phyloP scores from a whole-genome alignment of 2,113 vertebrate genomes.

The Scomber japonicus region DNA sequence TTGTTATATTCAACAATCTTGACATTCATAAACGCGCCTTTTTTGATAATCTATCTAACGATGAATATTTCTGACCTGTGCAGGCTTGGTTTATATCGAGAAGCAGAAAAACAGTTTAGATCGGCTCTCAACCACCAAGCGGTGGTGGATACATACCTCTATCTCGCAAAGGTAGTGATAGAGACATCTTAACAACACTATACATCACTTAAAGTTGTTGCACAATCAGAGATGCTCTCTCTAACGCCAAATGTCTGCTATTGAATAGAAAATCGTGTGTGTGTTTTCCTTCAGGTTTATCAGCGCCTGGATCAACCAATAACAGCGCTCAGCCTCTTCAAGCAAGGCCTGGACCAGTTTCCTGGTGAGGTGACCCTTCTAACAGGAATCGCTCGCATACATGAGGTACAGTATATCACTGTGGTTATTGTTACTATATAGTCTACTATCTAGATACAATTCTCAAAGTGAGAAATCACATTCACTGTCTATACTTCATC shows the following conservation, averaged over 20 bases:
- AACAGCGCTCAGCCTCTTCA: conserved; percentile 94
- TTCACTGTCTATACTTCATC: conserved; percentile 15
- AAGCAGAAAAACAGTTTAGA: conserved; percentile 97
- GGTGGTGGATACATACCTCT: conserved; percentile 94
- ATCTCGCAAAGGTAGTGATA: conserved; percentile 92
- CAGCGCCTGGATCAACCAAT: conserved; percentile 95
- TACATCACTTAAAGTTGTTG: background rate
- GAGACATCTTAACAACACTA: background rate
- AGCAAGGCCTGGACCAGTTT: conserved; percentile 96
- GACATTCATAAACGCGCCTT: background rate
- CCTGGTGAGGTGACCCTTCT: conserved; percentile 94
- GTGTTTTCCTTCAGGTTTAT: conserved; percentile 87
- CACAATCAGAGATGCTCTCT: background rate
- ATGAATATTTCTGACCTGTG: conserved; percentile 26
- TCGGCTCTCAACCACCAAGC: conserved; percentile 96
- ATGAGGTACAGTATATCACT: conserved; percentile 84
- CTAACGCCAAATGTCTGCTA: background rate
- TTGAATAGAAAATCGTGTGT: background rate
- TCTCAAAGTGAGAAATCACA: background rate
- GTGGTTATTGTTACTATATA: background rate
- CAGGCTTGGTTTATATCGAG: conserved; percentile 91
- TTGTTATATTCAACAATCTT: background rate
- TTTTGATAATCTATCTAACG: background rate
- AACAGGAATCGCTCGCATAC: conserved; percentile 96
- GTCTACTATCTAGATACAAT: background rate